phyloP scores from a whole-genome alignment of 2,888 invertebrate species.

The Lasioglossum morio region DNA sequence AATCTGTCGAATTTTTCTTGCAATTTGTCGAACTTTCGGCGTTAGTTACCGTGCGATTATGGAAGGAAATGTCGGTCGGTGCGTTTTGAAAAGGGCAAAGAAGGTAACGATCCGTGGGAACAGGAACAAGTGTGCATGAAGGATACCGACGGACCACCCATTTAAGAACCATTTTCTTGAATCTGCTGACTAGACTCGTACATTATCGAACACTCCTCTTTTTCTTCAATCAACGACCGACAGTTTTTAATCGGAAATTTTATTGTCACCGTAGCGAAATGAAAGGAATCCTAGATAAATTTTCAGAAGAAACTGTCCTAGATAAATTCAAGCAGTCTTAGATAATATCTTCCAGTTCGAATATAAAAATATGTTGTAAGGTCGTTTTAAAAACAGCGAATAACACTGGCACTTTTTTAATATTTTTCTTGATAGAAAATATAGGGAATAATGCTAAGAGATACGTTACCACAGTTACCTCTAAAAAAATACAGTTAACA shows the following conservation, averaged over 20 bases:
- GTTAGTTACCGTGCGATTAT: not conserved
- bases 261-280: not conserved
- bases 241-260: not conserved
- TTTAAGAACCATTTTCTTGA: not conserved
- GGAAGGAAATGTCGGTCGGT: not conserved
- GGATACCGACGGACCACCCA: not conserved
- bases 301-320: too few species aligned
- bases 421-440: too few species aligned
- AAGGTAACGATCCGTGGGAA: conserved; percentile 1
- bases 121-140: not conserved
- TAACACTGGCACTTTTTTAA: too few species aligned
- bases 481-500: too few species aligned
- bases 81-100: not conserved
- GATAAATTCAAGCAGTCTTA: too few species aligned
- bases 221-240: not conserved
- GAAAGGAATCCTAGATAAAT: not conserved
- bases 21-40: not conserved
- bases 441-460: too few species aligned
- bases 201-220: not conserved
- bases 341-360: too few species aligned
- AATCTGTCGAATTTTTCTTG: too few species aligned
- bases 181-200: not conserved
- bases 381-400: too few species aligned
- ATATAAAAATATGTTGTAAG: too few species aligned
- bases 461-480: too few species aligned